Base-by-base conservation (phyloP, 2,113 vertebrate genomes). In the Phalacrocorax aristotelis region DNA sequence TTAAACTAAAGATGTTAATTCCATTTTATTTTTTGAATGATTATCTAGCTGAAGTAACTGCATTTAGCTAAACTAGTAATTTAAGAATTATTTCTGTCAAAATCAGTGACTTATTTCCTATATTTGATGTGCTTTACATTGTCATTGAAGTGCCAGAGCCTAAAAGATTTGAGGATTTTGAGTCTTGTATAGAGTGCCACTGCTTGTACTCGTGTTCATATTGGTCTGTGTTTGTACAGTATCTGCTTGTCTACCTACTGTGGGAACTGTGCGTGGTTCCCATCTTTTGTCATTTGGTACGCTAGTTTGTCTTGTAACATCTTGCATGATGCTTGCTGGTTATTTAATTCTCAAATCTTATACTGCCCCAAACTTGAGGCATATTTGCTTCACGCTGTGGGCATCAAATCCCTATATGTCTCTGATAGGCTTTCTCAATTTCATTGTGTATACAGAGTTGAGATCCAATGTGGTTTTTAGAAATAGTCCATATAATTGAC, bases 401-500 rank as follows among this genome's bases (percentile, higher is more conserved):
- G 15, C 25, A 26, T 83, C 52, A 46, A 54, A n/a, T 52, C 44
- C 79, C 42, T 80, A 0, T 40, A 4, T 84, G 65, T 72, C 26
- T 95, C 61, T 66, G 46, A 58, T n/a, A 66, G 62, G 18, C 65
- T 80, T 74, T 93, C 55, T 68, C 34, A 26, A 7, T 91, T 92
- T 83, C 44, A 13, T 93, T 20, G 1, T 57, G 25, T 62, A 34
- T 66, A 46, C 38, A 34, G 38, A 72, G 10, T 36, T 72, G 46
- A 88, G 40, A 81, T 92, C 13, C 70, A 80, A 2, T 92, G 86
- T 93, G 86, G 46, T 81, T 96, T 91, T 93, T 91, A 94, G 83
- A 92, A 95, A 76, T 58, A 94, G 87, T 95, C 87, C 58, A 66
- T 94, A 22, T 64, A 94, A 96, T 93, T 96, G 94, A 95, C 84